Evolutionary conservation across 1,140 invertebrate genomes (phyloP).

Genomic region (Steinernema khuongi): DNA sequence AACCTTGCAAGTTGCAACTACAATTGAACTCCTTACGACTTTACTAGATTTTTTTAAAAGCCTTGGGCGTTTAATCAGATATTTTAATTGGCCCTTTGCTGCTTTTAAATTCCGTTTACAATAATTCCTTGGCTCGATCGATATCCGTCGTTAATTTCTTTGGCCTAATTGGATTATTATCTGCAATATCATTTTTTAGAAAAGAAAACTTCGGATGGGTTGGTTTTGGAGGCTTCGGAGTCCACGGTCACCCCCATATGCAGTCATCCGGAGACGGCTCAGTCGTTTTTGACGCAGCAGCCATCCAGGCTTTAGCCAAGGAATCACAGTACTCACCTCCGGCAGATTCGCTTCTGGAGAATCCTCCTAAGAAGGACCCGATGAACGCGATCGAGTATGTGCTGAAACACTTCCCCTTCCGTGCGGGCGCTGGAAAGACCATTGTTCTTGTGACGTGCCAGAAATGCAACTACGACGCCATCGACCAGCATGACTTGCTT

Average conservation of each 20-base stretch:
- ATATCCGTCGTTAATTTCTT: too few relatives aligned
- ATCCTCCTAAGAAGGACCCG: constrained; percentile 10
- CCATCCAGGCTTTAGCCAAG: constrained; percentile 42
- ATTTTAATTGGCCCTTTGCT: too few relatives aligned
- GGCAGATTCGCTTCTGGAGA: constrained; percentile 23
- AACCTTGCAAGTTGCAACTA: too few relatives aligned
- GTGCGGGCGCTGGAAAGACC: constrained; percentile 76
- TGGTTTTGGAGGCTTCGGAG: constrained; percentile 71
- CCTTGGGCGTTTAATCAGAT: too few relatives aligned
- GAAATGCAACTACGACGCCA: constrained; percentile 68
- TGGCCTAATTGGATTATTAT: too few relatives aligned
- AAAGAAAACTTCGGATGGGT: constrained; percentile 71
- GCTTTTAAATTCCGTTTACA: not conserved
- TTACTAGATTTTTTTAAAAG: too few relatives aligned
- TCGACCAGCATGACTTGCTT: constrained; percentile 73
- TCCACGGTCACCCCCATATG: constrained; percentile 68
- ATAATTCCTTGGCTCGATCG: too few relatives aligned
- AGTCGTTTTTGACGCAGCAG: constrained; percentile 54
- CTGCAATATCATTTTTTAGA: too few relatives aligned
- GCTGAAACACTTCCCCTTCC: constrained; percentile 69
- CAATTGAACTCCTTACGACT: too few relatives aligned
- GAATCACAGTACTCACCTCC: constrained; percentile 40
- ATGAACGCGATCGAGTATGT: constrained; percentile 72
- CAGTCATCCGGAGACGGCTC: constrained; percentile 52
- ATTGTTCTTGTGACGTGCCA: constrained; percentile 76